These are phyloP conservation scores for Trimorus sp. DNA, from an alignment of 2,888 invertebrate genomes.

Conservation along the genomic window DNA sequence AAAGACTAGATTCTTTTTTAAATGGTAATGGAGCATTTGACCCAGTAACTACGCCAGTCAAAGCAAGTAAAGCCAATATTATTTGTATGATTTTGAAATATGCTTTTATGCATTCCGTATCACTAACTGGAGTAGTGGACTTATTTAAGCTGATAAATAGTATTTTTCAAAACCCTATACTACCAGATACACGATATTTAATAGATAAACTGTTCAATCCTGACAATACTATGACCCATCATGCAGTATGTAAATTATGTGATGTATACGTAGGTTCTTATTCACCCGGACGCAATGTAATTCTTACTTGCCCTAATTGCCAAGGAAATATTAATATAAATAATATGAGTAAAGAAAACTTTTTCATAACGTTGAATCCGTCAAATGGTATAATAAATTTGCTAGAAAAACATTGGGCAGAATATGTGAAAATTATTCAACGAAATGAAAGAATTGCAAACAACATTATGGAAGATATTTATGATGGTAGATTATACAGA, in stretches of 20 bases:
- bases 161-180: not conserved
- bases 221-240: slow-evolving; percentile 31
- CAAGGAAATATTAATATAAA: slow-evolving; percentile 10
- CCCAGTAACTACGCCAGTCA: not conserved
- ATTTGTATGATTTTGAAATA: slow-evolving; percentile 27
- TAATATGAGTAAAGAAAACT: slow-evolving; percentile 19
- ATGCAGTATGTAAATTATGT: slow-evolving; percentile 49
- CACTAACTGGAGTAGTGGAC: slow-evolving; percentile 15
- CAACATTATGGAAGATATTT: slow-evolving; percentile 29
- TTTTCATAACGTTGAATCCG: slow-evolving; percentile 30
- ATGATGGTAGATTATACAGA: slow-evolving; percentile 46
- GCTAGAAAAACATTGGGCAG: slow-evolving; percentile 20
- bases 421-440: slow-evolving; percentile 14
- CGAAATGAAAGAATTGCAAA: not conserved
- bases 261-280: slow-evolving; percentile 15
- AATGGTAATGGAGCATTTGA: not conserved
- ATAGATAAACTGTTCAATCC: slow-evolving; percentile 52
- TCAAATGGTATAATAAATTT: slow-evolving; percentile 6
- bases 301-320: slow-evolving; percentile 10
- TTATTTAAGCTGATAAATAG: slow-evolving; percentile 25
- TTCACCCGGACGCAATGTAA: not conserved
- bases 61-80: slow-evolving; percentile 5
- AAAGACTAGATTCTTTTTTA: not conserved
- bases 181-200: slow-evolving; percentile 34
- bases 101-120: not conserved